Conservation (phyloP, 1,140 invertebrate species). For the Sinella curviseta region DNA sequence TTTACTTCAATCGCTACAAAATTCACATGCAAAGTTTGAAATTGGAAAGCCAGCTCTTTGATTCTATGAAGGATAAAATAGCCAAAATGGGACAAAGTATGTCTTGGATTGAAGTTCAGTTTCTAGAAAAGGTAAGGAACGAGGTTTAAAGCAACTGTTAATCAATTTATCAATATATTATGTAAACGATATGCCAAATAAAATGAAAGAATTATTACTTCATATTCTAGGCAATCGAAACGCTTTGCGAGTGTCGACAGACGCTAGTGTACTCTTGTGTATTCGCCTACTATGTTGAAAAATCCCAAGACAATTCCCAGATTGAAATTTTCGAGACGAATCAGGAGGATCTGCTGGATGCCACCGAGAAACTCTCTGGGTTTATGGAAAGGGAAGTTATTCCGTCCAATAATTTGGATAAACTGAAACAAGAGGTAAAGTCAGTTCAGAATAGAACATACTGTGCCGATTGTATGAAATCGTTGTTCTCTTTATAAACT, state of each 20-base stretch:
- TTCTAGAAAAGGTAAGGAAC: constrained; percentile 62
- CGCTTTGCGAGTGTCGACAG: constrained; percentile 68
- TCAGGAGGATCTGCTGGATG: constrained; percentile 69
- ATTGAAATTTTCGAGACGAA: constrained; percentile 73
- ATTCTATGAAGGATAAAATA: constrained; percentile 62
- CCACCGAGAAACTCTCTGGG: constrained; percentile 54
- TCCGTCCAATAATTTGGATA: not conserved
- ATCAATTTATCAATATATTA: no score
- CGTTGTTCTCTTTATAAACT: not conserved
- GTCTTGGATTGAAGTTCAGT: constrained; percentile 69
- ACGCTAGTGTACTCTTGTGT: constrained; percentile 74
- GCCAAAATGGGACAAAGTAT: constrained; percentile 63
- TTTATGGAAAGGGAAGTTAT: not conserved
- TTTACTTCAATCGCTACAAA: no score
- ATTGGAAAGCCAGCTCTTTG: constrained; percentile 63
- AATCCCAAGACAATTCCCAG: constrained; percentile 59
- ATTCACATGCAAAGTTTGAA: constrained; percentile 66
- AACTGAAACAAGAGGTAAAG: not conserved
- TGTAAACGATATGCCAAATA: no score
- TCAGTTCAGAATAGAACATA: not conserved
- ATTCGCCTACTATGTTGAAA: constrained; percentile 70
- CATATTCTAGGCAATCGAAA: constrained; percentile 59
- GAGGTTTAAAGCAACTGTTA: no score
- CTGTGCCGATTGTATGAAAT: not conserved
- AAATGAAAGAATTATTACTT: not conserved